A percentile compares a stretch with the other conserved stretches of the same genome.
phyloP scores from a whole-genome alignment of 92 coral and sea anemone species.

The Bergia sp. region DNA sequence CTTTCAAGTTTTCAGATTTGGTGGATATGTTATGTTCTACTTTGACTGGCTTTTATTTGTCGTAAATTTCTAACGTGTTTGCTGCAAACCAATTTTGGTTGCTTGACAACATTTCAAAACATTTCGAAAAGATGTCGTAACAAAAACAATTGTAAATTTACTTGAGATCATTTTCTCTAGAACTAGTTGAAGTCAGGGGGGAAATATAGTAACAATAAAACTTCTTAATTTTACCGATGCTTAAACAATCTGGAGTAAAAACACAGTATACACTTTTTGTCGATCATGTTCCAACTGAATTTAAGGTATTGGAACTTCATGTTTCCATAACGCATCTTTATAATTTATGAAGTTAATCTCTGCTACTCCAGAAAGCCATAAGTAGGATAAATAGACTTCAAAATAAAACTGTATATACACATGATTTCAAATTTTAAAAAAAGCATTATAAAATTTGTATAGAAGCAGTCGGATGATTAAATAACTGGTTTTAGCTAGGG shows the following conservation, averaged over 20 bases:
- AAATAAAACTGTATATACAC: not conserved
- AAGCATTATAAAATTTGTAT: not conserved
- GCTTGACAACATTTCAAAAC: not conserved
- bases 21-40: not conserved
- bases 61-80: not conserved
- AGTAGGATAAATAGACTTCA: not conserved
- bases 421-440: not conserved
- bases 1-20: not conserved
- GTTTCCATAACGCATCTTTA: not conserved
- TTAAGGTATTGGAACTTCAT: not conserved
- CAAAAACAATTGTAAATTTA: not conserved
- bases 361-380: not conserved
- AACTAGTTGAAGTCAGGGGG: not conserved
- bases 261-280: not conserved
- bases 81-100: not conserved
- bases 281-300: not conserved
- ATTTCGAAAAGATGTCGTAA: not conserved
- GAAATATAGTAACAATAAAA: not conserved
- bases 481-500: not conserved
- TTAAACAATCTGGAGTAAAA: not conserved
- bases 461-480: not conserved
- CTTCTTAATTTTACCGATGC: not conserved
- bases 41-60: not conserved
- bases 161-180: not conserved
- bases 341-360: slow-evolving; percentile 13